These are phyloP conservation scores for Eudemis profundana DNA, from an alignment of 2,888 invertebrate genomes.

Conservation along the genomic window DNA sequence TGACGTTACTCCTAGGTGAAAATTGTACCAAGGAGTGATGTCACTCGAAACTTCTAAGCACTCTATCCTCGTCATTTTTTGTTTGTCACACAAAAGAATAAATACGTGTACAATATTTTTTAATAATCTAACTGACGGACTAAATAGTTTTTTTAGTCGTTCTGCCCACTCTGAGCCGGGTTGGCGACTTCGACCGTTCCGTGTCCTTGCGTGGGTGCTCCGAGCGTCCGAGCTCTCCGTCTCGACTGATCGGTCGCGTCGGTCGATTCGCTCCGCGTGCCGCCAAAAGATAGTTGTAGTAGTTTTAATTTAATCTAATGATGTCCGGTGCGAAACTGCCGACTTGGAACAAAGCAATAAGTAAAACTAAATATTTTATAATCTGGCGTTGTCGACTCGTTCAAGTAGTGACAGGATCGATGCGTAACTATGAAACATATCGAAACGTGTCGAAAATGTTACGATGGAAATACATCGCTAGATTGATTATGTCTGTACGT, in stretches of 20 bases:
- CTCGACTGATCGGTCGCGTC: neutral
- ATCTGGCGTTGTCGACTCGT: slow-evolving; percentile 5
- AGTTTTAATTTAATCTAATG: slow-evolving; percentile 22
- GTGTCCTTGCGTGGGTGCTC: slow-evolving; percentile 7
- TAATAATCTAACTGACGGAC: too few species aligned
- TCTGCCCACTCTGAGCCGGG: neutral
- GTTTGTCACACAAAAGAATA: too few species aligned
- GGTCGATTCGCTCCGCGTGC: slow-evolving; percentile 28
- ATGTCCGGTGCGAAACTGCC: slow-evolving; percentile 20
- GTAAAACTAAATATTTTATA: slow-evolving; percentile 17
- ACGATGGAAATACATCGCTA: neutral
- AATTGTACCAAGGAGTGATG: too few species aligned
- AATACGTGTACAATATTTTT: too few species aligned
- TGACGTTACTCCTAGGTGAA: too few species aligned
- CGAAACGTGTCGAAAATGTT: slow-evolving; percentile 14
- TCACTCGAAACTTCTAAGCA: too few species aligned
- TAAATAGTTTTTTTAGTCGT: too few species aligned
- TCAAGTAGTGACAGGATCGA: neutral
- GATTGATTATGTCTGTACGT: slow-evolving; percentile 6
- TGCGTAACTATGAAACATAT: slow-evolving; percentile 26
- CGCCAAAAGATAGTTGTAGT: slow-evolving; percentile 33
- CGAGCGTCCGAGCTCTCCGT: neutral
- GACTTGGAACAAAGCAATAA: slow-evolving; percentile 29
- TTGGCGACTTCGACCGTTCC: neutral
- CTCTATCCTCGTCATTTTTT: too few species aligned